Base-by-base conservation (phyloP, 2,888 invertebrate genomes). In the Volucella zonaria region DNA sequence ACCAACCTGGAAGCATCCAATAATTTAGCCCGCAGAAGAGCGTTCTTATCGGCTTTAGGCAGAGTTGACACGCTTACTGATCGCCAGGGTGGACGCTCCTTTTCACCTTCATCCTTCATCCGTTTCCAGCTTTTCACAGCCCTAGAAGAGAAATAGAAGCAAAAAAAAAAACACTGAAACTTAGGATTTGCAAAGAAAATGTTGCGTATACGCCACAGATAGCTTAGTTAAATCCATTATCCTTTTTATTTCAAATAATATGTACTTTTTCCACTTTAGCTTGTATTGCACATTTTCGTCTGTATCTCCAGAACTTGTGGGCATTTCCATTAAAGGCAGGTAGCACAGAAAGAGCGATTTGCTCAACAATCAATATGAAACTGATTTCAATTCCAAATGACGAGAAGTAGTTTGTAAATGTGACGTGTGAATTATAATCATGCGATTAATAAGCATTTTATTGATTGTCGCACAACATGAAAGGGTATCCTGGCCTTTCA, bases 81-180 rank as follows among this genome's bases (percentile, higher is more conserved):
- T 12, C 91, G 89, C 92, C 92, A 92, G 58, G 92, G 92, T 15
- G 92, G 92, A n/a, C 91, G 88, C 75, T 91, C 91, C 1, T 89
- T 88, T 43, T 91, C 91, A 61, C 86, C 87, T 47, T 90, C 90
- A 75, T 91, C 91, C 71, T 91, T 91, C 88, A 92, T 90, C 73
- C 89, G 89, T 78, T 89, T 91, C 91, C 89, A 91, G 86, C 88
- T 90, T 67, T 88, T 90, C 73, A 90, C 88, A 8, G 89, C 89
- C 85, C 91, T 91, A 58, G 38, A 61, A 70, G 47, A 40, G 18
- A 38, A 23, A 43, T 4, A 45, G n/a, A n/a, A n/a, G n/a, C n/a
- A n/a, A n/a, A n/a, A 9, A 58, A 43, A 4, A 14, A 45, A 38
- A 49, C 10, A 11, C 45, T 12, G 9, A 15, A 11, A 56, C 1